Evolutionary conservation across 2,797 vertebrate species (phyloP), one percentile per base, ranked within the genome.

Genomic region (Diceros bicornis): DNA sequence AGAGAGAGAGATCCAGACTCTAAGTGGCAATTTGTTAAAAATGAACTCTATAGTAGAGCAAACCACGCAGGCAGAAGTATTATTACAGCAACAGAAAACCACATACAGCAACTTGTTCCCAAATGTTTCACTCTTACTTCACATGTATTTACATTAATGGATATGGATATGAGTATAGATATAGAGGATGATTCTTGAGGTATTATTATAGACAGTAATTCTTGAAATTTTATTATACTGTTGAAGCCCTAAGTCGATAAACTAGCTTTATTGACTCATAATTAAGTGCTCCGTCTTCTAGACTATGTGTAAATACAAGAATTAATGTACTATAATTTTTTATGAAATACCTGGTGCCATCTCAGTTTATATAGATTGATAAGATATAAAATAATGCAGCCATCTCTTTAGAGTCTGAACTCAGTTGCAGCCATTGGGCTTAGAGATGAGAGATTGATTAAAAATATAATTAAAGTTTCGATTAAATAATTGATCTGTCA

Each of bases 381-480:
- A 96, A 17, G 13, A 68, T 21, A 71, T 29, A 50, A 57, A 77
- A 61, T 41, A 50, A 81, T 68, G 27, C 16, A 92, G 14, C n/a
- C n/a, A 94, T 68, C 5, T 37, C 27, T 84, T 91, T 89, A 69
- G 11, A 92, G 50, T 59, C 37, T 75, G 18, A 57, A 47, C 44
- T 18, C 25, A 71, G 7, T 27, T 34, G 6, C 20, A 86, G 7
- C 41, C 14, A 37, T 20, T 84, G 64, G 59, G 17, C 34, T 86
- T 89, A n/a, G 25, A 74, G 29, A 23, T 44, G 44, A 92, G 41
- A 85, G 52, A 81, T 7, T 69, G 59, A 41, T 57, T 89, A 55
- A 74, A 69, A 81, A 66, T 74, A 27, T 84, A 89, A 87, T 90
- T 87, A 75, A 55, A 4, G 6, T 93, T 88, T 94, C 23, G 5